phyloP scores from a whole-genome alignment of 2,888 invertebrate genomes.

The Lasioglossum figueresi region DNA sequence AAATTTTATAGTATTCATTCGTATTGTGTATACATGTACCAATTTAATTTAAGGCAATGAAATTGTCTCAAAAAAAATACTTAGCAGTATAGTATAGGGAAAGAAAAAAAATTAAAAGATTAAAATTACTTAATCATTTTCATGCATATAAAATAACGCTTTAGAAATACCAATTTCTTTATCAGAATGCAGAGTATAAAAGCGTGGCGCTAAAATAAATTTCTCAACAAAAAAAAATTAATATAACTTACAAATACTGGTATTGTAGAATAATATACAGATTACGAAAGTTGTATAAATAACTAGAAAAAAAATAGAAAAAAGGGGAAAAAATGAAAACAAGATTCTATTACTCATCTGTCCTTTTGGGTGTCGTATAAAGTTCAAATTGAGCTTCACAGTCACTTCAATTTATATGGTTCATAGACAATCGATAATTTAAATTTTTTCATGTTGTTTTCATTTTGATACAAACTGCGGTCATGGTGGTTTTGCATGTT shows the following conservation, averaged over 20 bases:
- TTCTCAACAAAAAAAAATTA: slow-evolving; percentile 73
- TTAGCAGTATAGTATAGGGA: slow-evolving; percentile 19
- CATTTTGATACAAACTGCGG: slow-evolving; percentile 41
- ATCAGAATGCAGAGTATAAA: slow-evolving; percentile 68
- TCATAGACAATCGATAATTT: slow-evolving; percentile 18
- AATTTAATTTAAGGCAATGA: slow-evolving; percentile 39
- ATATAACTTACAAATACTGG: slow-evolving; percentile 75
- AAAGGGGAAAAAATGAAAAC: slow-evolving; percentile 36
- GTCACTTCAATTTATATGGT: slow-evolving; percentile 37
- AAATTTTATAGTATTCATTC: slow-evolving; percentile 38
- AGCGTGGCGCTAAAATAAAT: slow-evolving; percentile 77
- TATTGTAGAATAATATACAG: slow-evolving; percentile 63
- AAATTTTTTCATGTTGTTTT: slow-evolving; percentile 26
- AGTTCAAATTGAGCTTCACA: slow-evolving; percentile 41
- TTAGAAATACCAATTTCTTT: slow-evolving; percentile 40
- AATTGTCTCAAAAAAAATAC: slow-evolving; percentile 32
- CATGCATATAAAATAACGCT: slow-evolving; percentile 45
- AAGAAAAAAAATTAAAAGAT: slow-evolving; percentile 46
- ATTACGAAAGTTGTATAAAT: slow-evolving; percentile 64
- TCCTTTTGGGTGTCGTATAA: slow-evolving; percentile 34
- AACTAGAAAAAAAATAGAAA: slow-evolving; percentile 50
- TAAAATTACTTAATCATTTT: slow-evolving; percentile 39
- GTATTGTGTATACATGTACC: slow-evolving; percentile 41
- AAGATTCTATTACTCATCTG: slow-evolving; percentile 31
- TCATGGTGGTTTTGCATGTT: slow-evolving; percentile 37